Evolutionary conservation across 2,113 vertebrate genomes (phyloP).

Genomic region (Brachyhypopomus occidentalis): DNA sequence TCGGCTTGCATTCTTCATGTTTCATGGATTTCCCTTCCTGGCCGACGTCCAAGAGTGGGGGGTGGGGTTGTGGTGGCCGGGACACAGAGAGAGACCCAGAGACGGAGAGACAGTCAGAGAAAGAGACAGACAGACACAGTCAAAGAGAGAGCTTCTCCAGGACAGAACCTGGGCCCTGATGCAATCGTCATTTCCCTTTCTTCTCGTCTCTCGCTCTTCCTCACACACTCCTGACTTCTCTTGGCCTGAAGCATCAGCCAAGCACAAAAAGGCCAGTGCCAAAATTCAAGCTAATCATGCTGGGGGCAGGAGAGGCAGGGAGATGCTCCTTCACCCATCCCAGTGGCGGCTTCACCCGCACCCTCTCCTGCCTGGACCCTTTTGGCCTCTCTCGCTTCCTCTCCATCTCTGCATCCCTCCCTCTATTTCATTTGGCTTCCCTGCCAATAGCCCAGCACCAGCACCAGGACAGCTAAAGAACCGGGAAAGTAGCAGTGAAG

Average conservation of each 20-base stretch:
- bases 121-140: slow-evolving; percentile 27
- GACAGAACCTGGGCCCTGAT: slow-evolving; percentile 83
- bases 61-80: slow-evolving; percentile 50
- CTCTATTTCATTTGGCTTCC: slow-evolving; percentile 34
- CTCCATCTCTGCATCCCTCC: slow-evolving; percentile 26
- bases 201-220: background rate
- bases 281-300: slow-evolving; percentile 82
- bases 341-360: slow-evolving; percentile 3
- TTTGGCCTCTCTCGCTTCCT: background rate
- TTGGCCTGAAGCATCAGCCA: slow-evolving; percentile 78
- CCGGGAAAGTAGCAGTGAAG: slow-evolving; percentile 28
- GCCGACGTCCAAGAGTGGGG: slow-evolving; percentile 78
- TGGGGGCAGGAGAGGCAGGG: background rate
- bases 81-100: slow-evolving; percentile 28
- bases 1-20: slow-evolving; percentile 87
- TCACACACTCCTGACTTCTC: slow-evolving; percentile 18
- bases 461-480: slow-evolving; percentile 13
- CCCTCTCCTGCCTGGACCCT: background rate
- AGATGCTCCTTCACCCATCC: slow-evolving; percentile 51
- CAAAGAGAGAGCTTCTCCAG: slow-evolving; percentile 57
- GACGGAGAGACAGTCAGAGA: slow-evolving; percentile 21
- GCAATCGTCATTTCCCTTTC: slow-evolving; percentile 67
- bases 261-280: slow-evolving; percentile 79
- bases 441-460: slow-evolving; percentile 5
- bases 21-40: slow-evolving; percentile 93